Conservation (phyloP, 2,797 vertebrate species). For the Simalia tracyae region DNA sequence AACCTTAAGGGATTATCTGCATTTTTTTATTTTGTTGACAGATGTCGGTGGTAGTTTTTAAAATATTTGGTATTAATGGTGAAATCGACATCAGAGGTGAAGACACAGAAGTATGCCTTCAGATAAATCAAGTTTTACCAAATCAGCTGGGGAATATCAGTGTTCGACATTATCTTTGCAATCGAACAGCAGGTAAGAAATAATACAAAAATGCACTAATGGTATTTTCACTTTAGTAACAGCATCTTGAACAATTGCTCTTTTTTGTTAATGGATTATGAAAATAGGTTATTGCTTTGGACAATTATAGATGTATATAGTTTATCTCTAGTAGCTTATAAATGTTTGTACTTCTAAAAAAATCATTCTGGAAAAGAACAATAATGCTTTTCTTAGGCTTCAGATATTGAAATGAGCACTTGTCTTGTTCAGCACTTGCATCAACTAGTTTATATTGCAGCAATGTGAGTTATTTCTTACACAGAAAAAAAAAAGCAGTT, state of each 20-base stretch:
- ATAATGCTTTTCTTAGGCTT: background rate
- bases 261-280: background rate
- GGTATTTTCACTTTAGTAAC: background rate
- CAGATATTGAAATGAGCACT: background rate
- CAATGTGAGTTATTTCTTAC: background rate
- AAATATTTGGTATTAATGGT: constrained; percentile 87
- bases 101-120: constrained; percentile 85
- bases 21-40: constrained; percentile 66
- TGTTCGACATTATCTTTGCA: constrained; percentile 91
- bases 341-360: background rate
- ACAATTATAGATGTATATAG: background rate
- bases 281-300: background rate
- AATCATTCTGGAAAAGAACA: background rate
- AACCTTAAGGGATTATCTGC: constrained; percentile 38
- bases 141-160: constrained; percentile 91
- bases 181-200: constrained; percentile 88
- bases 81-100: constrained; percentile 89
- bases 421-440: background rate
- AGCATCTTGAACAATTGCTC: constrained; percentile 19
- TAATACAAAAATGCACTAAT: background rate
- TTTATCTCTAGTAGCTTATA: background rate
- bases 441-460: background rate
- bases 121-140: constrained; percentile 86
- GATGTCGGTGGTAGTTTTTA: constrained; percentile 95
- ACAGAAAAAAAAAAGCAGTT: background rate